These are phyloP conservation scores for Aporophyla nigra DNA, from an alignment of 2,888 invertebrate species.

Conservation along the genomic window DNA sequence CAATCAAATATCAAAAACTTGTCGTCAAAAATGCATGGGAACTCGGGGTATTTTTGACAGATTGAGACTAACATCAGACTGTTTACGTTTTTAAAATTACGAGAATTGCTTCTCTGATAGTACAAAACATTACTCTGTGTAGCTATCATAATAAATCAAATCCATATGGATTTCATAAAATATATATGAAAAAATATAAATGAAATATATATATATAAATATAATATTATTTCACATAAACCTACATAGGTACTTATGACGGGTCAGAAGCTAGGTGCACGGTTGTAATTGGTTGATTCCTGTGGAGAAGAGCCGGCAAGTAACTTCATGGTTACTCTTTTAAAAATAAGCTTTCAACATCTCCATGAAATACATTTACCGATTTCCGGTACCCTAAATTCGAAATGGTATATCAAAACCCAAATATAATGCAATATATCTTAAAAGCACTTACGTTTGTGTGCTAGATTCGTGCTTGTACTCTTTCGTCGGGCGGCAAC, in stretches of 20 bases:
- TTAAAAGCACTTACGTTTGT: conserved; percentile 54
- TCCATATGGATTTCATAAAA: no score
- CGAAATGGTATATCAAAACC: conserved; percentile 24
- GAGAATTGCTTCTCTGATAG: no score
- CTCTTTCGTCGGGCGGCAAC: conserved; percentile 48
- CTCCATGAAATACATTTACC: conserved; percentile 9
- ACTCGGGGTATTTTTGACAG: no score
- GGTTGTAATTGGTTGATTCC: not conserved
- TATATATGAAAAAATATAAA: no score
- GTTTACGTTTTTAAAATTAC: no score
- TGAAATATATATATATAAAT: no score
- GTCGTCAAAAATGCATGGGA: no score
- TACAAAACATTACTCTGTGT: not conserved
- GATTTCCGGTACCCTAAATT: conserved; percentile 7
- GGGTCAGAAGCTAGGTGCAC: not conserved
- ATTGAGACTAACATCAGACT: no score
- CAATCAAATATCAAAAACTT: no score
- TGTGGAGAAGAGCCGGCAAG: not conserved
- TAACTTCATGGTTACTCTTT: not conserved
- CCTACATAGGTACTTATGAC: not conserved
- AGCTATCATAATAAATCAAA: not conserved
- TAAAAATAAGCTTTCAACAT: not conserved
- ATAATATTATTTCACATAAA: not conserved
- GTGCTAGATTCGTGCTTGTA: conserved; percentile 63
- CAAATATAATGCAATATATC: conserved; percentile 38